Evolutionary conservation across 2,113 vertebrate genomes (phyloP).

Genomic region (Tetrao urogallus): DNA sequence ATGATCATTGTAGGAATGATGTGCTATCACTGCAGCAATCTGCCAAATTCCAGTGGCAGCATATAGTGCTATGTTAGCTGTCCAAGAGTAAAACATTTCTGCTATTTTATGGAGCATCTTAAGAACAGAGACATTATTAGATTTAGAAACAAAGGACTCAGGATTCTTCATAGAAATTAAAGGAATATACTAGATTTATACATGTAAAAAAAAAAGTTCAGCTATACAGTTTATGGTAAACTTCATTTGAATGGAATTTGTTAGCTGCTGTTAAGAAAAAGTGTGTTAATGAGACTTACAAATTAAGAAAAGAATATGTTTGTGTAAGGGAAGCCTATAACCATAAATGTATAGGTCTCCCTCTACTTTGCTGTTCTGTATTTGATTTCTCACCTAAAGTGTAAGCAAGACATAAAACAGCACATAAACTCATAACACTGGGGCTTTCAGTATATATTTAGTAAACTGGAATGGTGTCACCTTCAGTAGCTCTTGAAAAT

Average conservation of each 20-base stretch:
- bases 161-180: not conserved
- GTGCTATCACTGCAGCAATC: not conserved
- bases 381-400: not conserved
- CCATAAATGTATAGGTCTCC: not conserved
- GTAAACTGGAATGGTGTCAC: conserved; percentile 15
- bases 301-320: not conserved
- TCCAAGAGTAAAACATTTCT: not conserved
- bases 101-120: not conserved
- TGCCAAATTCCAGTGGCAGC: not conserved
- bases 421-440: not conserved
- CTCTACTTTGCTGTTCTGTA: not conserved
- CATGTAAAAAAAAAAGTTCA: not conserved
- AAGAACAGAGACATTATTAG: not conserved
- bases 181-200: not conserved
- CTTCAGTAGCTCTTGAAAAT: conserved; percentile 51
- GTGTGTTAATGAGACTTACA: not conserved
- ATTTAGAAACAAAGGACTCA: not conserved
- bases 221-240: not conserved
- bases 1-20: not conserved
- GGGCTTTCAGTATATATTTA: not conserved
- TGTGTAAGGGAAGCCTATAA: not conserved
- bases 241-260: not conserved
- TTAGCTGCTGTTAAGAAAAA: not conserved
- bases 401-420: not conserved
- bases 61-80: not conserved